Evolutionary conservation across 2,797 vertebrate species (phyloP).

Genomic region (Esox lucius): DNA sequence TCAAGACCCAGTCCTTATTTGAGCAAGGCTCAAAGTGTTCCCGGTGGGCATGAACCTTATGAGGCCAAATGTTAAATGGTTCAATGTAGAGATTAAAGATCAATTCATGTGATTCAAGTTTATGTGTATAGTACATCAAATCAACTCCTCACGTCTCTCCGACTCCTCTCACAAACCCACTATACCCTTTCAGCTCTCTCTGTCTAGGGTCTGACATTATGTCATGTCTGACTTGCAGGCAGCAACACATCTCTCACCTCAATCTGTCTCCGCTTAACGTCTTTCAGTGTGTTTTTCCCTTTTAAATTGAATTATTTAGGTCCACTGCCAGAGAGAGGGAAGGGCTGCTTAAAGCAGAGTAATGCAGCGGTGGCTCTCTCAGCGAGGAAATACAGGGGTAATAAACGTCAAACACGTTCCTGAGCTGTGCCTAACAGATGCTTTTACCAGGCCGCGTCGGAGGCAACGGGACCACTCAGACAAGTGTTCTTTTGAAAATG

Average conservation of each 20-base stretch:
- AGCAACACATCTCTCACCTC: conserved; percentile 69
- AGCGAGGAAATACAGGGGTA: conserved; percentile 76
- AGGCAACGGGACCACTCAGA: conserved; percentile 61
- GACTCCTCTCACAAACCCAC: neutral
- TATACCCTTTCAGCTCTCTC: conserved; percentile 62
- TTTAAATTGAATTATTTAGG: conserved; percentile 84
- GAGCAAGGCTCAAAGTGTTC: neutral
- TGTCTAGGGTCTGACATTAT: conserved; percentile 74
- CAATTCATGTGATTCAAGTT: neutral
- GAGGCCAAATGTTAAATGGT: conserved; percentile 8
- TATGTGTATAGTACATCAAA: neutral
- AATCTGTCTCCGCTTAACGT: conserved; percentile 70
- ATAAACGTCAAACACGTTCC: conserved; percentile 77
- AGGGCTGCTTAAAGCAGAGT: conserved; percentile 69
- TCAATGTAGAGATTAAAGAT: neutral
- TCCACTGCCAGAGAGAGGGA: conserved; percentile 70
- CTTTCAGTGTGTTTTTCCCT: conserved; percentile 67
- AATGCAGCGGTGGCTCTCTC: conserved; percentile 54
- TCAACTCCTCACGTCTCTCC: conserved; percentile 15
- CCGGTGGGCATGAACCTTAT: neutral
- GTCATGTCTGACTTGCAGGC: conserved; percentile 76
- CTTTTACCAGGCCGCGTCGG: conserved; percentile 76
- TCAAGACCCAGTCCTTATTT: neutral
- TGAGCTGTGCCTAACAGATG: conserved; percentile 79
- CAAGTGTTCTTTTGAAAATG: conserved; percentile 74